A percentile compares a stretch with the other conserved stretches of the same genome.
Evolutionary conservation across 2,797 vertebrate genomes (phyloP).

Genomic region (Acrocephalus scirpaceus): DNA sequence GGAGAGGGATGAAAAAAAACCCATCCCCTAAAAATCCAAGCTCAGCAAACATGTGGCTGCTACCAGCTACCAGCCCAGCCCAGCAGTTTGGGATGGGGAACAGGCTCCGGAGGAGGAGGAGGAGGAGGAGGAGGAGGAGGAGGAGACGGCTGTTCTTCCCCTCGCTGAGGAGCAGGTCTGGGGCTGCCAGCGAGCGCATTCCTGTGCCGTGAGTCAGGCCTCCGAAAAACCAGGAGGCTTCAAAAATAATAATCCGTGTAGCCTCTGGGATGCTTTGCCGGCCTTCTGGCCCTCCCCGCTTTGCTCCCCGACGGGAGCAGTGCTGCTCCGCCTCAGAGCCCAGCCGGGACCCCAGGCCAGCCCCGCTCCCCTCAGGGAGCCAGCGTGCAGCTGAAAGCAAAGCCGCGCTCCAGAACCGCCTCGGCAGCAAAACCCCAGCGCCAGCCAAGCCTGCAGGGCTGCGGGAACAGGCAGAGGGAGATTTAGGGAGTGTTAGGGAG

Average conservation of each 20-base stretch:
- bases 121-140: background rate
- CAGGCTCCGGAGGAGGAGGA: background rate
- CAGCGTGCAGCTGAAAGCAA: background rate
- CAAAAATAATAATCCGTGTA: background rate
- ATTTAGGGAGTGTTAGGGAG: background rate
- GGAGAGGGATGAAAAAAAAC: background rate
- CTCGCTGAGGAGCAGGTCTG: constrained; percentile 21
- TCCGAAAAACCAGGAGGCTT: constrained; percentile 46
- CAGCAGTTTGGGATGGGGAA: background rate
- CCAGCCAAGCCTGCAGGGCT: background rate
- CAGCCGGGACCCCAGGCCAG: background rate
- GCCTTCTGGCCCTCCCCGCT: background rate
- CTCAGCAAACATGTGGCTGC: constrained; percentile 51
- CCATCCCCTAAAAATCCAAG: constrained; percentile 13
- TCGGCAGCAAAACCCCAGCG: fast-evolving
- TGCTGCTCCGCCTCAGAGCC: background rate
- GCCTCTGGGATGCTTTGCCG: background rate
- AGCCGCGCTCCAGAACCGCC: background rate
- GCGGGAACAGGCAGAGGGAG: background rate
- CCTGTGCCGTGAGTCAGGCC: constrained; percentile 43
- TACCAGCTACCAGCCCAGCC: background rate
- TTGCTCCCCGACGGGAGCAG: background rate
- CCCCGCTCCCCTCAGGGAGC: no score
- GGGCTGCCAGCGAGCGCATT: constrained; percentile 61
- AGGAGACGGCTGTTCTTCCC: constrained; percentile 5